Percentiles rank a stretch among this genome's conserved stretches.
Evolutionary conservation across 2,113 vertebrate species (phyloP).

Genomic region (Ceuthmochares aereus): DNA sequence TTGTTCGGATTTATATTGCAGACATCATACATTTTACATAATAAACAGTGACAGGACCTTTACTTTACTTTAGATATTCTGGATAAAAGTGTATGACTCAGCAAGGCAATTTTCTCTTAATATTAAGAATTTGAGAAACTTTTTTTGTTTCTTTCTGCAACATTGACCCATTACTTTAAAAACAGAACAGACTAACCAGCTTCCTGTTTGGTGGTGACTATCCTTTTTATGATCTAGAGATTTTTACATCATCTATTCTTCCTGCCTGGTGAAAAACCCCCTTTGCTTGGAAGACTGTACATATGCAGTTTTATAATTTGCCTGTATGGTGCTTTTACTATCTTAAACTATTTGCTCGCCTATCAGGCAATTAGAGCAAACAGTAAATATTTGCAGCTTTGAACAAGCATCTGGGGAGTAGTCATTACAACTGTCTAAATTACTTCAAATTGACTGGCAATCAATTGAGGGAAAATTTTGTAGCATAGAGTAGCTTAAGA

Average conservation of each 20-base stretch:
- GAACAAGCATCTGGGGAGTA: not conserved
- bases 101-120: not conserved
- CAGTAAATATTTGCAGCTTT: not conserved
- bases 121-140: not conserved
- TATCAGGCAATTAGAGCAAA: not conserved
- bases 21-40: not conserved
- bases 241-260: not conserved
- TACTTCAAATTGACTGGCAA: not conserved
- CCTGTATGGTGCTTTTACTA: not conserved
- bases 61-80: not conserved
- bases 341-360: not conserved
- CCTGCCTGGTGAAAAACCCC: not conserved
- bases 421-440: not conserved
- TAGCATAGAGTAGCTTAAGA: not conserved
- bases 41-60: not conserved
- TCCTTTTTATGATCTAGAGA: not conserved
- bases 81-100: not conserved
- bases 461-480: not conserved
- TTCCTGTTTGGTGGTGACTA: not conserved
- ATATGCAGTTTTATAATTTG: not conserved
- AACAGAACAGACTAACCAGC: not conserved
- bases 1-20: not conserved
- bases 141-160: not conserved
- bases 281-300: not conserved
- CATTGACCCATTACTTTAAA: not conserved